A percentile compares a stretch with the other conserved stretches of the same genome.
Conservation (phyloP, 2,113 vertebrate species). For the Microcebus jonahi region DNA sequence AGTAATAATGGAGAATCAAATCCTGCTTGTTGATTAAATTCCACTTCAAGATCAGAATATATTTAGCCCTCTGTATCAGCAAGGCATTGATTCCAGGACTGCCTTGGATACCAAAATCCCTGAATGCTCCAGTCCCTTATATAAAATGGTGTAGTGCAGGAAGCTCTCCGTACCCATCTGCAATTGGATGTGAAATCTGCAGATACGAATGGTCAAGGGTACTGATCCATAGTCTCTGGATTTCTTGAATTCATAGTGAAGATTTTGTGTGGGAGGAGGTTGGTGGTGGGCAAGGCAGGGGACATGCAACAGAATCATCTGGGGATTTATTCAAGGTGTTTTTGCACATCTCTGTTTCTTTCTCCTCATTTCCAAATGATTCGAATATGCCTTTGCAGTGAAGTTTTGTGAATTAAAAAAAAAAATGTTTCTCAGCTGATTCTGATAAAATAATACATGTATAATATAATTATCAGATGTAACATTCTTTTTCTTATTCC, state of each 20-base stretch:
- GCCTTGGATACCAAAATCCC: neutral
- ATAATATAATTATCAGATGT: neutral
- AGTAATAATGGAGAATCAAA: constrained; percentile 15
- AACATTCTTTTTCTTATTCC: neutral
- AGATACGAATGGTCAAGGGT: neutral
- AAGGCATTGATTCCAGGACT: neutral
- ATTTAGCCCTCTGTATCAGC: neutral
- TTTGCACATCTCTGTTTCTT: neutral
- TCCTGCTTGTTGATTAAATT: neutral
- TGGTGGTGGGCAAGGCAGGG: neutral
- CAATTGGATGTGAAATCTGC: neutral
- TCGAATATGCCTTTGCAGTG: neutral
- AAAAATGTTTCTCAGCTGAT: neutral
- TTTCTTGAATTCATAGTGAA: neutral
- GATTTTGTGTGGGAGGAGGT: neutral
- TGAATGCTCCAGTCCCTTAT: neutral
- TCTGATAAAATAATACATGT: neutral
- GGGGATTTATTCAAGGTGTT: neutral
- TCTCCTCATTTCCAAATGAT: neutral
- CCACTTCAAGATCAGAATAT: neutral
- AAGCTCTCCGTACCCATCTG: neutral
- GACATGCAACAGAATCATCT: neutral
- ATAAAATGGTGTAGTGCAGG: neutral
- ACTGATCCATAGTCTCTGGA: neutral
- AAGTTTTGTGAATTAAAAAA: neutral